Conservation (phyloP, 2,888 invertebrate genomes). For the Nematopogon swammerdamellus region DNA sequence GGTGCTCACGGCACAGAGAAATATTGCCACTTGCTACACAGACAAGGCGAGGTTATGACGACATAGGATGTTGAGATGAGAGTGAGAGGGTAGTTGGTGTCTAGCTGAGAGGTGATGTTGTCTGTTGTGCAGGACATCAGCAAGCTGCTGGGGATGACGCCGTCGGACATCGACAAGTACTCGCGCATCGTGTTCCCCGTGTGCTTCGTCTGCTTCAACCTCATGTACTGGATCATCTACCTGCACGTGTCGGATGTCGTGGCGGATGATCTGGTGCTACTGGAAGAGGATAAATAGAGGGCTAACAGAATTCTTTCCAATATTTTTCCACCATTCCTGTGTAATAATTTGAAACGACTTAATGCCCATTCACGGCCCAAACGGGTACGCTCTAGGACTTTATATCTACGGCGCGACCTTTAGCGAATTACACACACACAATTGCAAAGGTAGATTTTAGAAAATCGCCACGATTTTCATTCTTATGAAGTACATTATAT, state of each 20-base stretch:
- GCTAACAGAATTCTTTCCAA: constrained; percentile 29
- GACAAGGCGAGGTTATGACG: too few relatives aligned
- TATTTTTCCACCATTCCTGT: constrained; percentile 28
- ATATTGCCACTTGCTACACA: too few relatives aligned
- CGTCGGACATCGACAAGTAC: constrained; percentile 98
- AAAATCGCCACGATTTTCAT: not conserved
- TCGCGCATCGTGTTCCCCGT: constrained; percentile 97
- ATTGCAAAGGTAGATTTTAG: not conserved
- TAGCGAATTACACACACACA: not conserved
- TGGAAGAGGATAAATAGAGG: constrained; percentile 64
- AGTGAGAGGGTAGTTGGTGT: not conserved
- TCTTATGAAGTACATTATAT: not conserved
- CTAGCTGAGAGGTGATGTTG: not conserved
- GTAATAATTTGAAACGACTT: constrained; percentile 39
- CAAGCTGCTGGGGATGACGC: constrained; percentile 88
- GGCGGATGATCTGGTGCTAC: constrained; percentile 87
- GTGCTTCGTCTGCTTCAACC: constrained; percentile 97
- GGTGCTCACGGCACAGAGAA: too few relatives aligned
- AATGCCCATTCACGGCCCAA: not conserved
- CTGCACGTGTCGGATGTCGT: constrained; percentile 95
- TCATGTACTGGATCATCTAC: constrained; percentile 98
- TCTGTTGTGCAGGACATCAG: constrained; percentile 67
- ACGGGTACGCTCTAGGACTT: too few relatives aligned
- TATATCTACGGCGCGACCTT: not conserved
- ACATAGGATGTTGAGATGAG: too few relatives aligned